Evolutionary conservation across 2,113 vertebrate species (phyloP).

Genomic region (Urocolius indicus): DNA sequence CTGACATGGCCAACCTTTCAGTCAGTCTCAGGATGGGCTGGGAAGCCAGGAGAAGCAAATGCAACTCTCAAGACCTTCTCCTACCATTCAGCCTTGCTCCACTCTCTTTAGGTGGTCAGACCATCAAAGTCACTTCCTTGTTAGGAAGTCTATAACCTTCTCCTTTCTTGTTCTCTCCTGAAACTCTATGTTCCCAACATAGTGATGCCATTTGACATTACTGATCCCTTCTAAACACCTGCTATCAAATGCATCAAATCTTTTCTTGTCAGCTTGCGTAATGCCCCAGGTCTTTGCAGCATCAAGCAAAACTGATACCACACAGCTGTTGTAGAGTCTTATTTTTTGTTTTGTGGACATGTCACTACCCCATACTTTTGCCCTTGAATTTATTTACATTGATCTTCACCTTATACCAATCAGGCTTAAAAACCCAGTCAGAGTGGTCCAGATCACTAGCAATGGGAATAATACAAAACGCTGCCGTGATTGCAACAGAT

Average conservation of each 20-base stretch:
- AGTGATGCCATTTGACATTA: constrained; percentile 68
- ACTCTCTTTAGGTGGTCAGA: background rate
- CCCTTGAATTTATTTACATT: constrained; percentile 70
- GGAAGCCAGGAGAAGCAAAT: background rate
- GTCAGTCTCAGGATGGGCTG: background rate
- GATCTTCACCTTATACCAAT: constrained; percentile 49
- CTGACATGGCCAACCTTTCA: background rate
- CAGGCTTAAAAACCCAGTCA: constrained; percentile 7
- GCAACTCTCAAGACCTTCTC: background rate
- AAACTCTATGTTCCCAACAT: constrained; percentile 65
- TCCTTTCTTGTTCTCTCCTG: constrained; percentile 70
- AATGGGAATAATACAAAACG: background rate
- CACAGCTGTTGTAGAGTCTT: constrained; percentile 77
- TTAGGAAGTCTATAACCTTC: constrained; percentile 58
- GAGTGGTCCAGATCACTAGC: background rate
- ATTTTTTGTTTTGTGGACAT: constrained; percentile 74
- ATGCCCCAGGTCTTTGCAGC: constrained; percentile 75
- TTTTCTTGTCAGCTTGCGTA: constrained; percentile 76
- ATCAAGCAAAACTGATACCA: constrained; percentile 75
- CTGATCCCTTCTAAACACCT: constrained; percentile 76
- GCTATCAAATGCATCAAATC: constrained; percentile 78
- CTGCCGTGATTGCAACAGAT: background rate
- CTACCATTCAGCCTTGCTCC: background rate
- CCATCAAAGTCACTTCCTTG: constrained; percentile 32
- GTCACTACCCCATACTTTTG: constrained; percentile 66